Conservation (phyloP, 2,113 vertebrate species). For the Atrichornis clamosus region DNA sequence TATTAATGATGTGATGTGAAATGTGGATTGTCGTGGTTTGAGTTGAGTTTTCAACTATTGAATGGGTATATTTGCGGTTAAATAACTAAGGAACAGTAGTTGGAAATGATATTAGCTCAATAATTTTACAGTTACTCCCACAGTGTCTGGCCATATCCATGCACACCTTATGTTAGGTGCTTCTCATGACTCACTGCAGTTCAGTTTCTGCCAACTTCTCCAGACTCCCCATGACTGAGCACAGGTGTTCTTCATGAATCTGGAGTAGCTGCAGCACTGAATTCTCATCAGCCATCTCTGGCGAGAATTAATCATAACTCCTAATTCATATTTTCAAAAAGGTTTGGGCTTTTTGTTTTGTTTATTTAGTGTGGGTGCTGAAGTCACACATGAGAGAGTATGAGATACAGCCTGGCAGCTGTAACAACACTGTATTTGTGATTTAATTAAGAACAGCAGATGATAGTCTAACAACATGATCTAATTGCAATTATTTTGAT, state of each 20-base stretch:
- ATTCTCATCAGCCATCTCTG: background rate
- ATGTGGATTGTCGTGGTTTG: no score
- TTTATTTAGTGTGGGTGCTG: background rate
- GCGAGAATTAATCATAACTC: background rate
- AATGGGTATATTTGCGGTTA: background rate
- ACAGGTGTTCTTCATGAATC: background rate
- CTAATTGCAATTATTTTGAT: background rate
- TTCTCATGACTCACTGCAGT: background rate
- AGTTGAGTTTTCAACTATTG: background rate
- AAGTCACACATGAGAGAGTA: background rate
- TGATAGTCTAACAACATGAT: background rate
- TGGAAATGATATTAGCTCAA: background rate
- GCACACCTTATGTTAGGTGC: background rate
- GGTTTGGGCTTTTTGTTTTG: background rate
- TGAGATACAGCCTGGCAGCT: background rate
- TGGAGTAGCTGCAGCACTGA: background rate
- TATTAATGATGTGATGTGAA: background rate
- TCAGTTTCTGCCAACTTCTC: background rate
- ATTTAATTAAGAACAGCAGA: background rate
- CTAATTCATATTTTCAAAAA: background rate
- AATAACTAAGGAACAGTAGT: background rate
- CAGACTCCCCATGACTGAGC: background rate
- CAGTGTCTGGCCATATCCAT: background rate
- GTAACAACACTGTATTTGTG: background rate
- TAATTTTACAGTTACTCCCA: background rate